Percentiles rank a stretch among this genome's conserved stretches.
phyloP scores from a whole-genome alignment of 1,140 invertebrate species.

The Pseudoatta argentina region DNA sequence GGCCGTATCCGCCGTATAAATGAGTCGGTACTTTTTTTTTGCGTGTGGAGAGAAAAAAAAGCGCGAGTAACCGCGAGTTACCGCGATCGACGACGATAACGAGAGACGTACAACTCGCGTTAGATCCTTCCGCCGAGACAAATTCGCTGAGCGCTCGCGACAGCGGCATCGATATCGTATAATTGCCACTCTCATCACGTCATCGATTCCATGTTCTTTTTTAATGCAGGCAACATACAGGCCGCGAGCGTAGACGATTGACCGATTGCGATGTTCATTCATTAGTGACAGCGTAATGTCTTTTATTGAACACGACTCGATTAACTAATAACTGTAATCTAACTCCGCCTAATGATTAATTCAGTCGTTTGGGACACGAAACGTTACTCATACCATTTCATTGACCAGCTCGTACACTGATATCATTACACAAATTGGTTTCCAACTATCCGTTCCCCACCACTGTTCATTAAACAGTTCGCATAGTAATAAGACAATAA shows the following conservation, averaged over 20 bases:
- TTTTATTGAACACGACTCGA: constrained; percentile 55
- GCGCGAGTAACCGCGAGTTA: constrained; percentile 40
- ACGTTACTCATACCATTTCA: constrained; percentile 60
- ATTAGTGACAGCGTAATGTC: constrained; percentile 51
- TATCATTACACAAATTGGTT: constrained; percentile 58
- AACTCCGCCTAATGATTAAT: constrained; percentile 62
- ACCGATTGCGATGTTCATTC: constrained; percentile 50
- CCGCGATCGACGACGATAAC: constrained; percentile 41
- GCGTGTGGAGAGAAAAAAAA: not conserved
- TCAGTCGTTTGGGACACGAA: constrained; percentile 60
- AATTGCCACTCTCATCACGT: constrained; percentile 9
- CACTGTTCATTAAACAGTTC: constrained; percentile 11
- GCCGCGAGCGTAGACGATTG: not conserved
- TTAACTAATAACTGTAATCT: constrained; percentile 64
- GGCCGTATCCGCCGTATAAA: constrained; percentile 40
- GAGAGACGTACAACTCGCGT: not conserved
- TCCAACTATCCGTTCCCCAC: constrained; percentile 20
- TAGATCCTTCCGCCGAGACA: not conserved
- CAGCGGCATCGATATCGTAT: not conserved
- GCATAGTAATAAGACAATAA: constrained; percentile 41
- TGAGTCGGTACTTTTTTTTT: not conserved
- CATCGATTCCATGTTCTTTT: not conserved
- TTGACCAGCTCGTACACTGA: constrained; percentile 30
- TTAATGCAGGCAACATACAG: not conserved
- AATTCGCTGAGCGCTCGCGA: constrained; percentile 31